Evolutionary conservation across 2,113 vertebrate species (phyloP).

Genomic region (Poeciliopsis retropinna): DNA sequence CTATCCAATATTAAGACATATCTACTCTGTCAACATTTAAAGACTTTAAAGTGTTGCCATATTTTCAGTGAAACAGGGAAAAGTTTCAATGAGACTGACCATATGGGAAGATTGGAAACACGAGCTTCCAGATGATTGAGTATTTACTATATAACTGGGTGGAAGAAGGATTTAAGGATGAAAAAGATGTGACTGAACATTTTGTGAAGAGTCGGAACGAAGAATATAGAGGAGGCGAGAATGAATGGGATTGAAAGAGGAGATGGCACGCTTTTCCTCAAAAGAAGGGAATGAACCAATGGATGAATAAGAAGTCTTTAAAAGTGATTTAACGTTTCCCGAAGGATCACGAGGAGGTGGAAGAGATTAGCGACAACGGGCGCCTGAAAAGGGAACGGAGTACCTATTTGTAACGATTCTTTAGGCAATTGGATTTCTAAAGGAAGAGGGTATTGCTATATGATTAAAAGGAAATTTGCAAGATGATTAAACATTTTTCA

Average conservation of each 20-base stretch:
- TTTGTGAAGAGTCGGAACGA: slow-evolving; percentile 52
- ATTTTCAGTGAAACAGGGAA: slow-evolving; percentile 14
- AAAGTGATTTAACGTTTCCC: slow-evolving; percentile 46
- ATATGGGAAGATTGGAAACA: slow-evolving; percentile 37
- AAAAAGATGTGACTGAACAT: slow-evolving; percentile 46
- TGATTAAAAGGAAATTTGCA: slow-evolving; percentile 18
- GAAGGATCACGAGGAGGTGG: slow-evolving; percentile 34
- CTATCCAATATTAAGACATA: too few relatives aligned
- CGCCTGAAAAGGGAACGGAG: slow-evolving; percentile 15
- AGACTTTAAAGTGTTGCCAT: slow-evolving; percentile 26
- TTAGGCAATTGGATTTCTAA: slow-evolving; percentile 6
- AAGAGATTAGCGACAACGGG: slow-evolving; percentile 15
- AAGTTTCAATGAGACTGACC: slow-evolving; percentile 20
- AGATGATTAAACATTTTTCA: slow-evolving; percentile 17
- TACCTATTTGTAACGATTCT: slow-evolving; percentile 13
- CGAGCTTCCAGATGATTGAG: slow-evolving; percentile 55
- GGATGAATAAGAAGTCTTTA: slow-evolving; percentile 33
- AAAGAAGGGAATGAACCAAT: slow-evolving; percentile 28
- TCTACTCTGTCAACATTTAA: slow-evolving; percentile 9
- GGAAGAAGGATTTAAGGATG: slow-evolving; percentile 45
- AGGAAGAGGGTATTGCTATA: not conserved
- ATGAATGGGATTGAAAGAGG: slow-evolving; percentile 48
- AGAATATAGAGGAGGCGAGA: slow-evolving; percentile 35
- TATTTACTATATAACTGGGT: slow-evolving; percentile 48
- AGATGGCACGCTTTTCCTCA: slow-evolving; percentile 49